Evolutionary conservation across 1,140 invertebrate genomes (phyloP).

Genomic region (Oncopodura yosiiana): DNA sequence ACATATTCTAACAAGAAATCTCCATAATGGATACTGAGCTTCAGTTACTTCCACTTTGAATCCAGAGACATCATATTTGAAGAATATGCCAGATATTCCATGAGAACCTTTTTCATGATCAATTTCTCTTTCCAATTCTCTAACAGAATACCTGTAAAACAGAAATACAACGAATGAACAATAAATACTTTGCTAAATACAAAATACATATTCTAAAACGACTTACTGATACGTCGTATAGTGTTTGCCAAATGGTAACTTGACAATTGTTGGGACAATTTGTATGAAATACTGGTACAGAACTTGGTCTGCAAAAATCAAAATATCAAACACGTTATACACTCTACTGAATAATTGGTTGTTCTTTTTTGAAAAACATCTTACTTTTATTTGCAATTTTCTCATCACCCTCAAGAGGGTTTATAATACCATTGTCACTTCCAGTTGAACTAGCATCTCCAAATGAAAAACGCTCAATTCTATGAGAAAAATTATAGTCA

Average conservation of each 20-base stretch:
- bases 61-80: constrained; percentile 87
- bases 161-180: neutral
- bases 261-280: constrained; percentile 86
- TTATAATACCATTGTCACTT: too few relatives aligned
- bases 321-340: too few relatives aligned
- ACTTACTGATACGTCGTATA: constrained; percentile 75
- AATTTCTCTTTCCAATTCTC: constrained; percentile 70
- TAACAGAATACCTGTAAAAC: constrained; percentile 67
- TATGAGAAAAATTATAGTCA: constrained; percentile 85
- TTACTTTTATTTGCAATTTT: constrained; percentile 58
- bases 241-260: constrained; percentile 49
- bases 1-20: constrained; percentile 76
- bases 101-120: constrained; percentile 68
- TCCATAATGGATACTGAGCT: constrained; percentile 63
- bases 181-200: too few relatives aligned
- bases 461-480: constrained; percentile 87
- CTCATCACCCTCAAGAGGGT: constrained; percentile 88
- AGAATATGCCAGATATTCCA: constrained; percentile 84
- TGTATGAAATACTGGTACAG: constrained; percentile 89
- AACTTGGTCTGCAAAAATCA: constrained; percentile 55
- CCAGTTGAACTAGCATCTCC: constrained; percentile 69
- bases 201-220: too few relatives aligned
- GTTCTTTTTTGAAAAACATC: constrained; percentile 35
- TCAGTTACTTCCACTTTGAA: constrained; percentile 64
- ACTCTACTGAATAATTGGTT: too few relatives aligned